Conservation (phyloP, 2,888 invertebrate genomes). For the Cacoxenus indagator region DNA sequence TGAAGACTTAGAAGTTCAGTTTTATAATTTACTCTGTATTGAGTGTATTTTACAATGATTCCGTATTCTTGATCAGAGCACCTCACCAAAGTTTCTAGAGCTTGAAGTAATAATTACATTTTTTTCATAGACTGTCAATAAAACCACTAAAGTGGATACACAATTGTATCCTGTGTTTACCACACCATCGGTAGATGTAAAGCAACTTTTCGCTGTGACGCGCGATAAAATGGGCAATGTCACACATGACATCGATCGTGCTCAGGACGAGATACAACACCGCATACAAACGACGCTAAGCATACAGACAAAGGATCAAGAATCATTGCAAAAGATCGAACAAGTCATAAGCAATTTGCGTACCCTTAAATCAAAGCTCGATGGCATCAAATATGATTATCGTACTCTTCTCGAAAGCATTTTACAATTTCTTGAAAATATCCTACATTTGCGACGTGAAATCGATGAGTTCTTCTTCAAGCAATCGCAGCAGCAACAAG, state of each 20-base stretch:
- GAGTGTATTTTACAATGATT: too few species aligned
- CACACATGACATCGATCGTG: conserved; percentile 75
- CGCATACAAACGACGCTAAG: conserved; percentile 78
- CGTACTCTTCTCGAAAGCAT: conserved; percentile 79
- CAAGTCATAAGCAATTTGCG: conserved; percentile 77
- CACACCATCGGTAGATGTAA: conserved; percentile 75
- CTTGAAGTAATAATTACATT: conserved; percentile 37
- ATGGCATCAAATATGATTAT: conserved; percentile 79
- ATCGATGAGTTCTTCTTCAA: conserved; percentile 74
- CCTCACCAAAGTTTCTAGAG: conserved; percentile 24
- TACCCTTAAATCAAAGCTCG: conserved; percentile 77
- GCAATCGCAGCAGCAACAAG: conserved; percentile 41
- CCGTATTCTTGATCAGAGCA: too few species aligned
- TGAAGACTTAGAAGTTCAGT: too few species aligned
- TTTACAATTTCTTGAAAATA: conserved; percentile 79
- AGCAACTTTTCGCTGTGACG: conserved; percentile 74
- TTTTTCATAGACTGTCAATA: conserved; percentile 74
- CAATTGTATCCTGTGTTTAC: conserved; percentile 83
- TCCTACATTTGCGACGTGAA: conserved; percentile 76
- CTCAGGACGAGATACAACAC: conserved; percentile 78
- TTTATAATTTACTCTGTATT: too few species aligned
- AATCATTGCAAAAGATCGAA: conserved; percentile 73
- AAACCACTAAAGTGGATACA: conserved; percentile 78
- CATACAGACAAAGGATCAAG: conserved; percentile 75
- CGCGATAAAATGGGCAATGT: conserved; percentile 74